Evolutionary conservation across 30 jellyfish, hydroid and myxozoan species (phyloP).

Genomic region (Catostylus mosaicus): DNA sequence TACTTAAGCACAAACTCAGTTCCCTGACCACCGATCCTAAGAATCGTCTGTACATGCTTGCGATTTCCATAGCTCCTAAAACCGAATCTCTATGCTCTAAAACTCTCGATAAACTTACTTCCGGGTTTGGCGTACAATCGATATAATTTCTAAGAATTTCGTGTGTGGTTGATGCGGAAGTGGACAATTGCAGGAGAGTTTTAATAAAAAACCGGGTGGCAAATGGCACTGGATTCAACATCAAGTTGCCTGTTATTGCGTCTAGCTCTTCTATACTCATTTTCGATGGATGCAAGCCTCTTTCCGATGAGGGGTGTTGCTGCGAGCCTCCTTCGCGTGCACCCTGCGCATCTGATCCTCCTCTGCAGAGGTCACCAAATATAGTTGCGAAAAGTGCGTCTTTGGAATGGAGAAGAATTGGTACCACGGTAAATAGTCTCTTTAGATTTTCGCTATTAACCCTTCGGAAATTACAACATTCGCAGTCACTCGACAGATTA

Average conservation of each 20-base stretch:
- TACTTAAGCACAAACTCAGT: conserved; percentile 72
- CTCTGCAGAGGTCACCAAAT: neutral
- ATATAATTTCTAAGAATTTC: conserved; percentile 1
- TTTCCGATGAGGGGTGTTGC: neutral
- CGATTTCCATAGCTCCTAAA: neutral
- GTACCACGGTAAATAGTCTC: neutral
- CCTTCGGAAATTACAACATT: neutral
- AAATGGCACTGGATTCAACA: conserved; percentile 39
- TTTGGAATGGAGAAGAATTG: neutral
- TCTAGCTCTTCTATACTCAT: conserved; percentile 23
- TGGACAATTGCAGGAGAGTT: conserved; percentile 9
- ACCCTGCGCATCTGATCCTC: neutral
- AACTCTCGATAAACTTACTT: neutral
- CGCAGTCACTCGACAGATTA: neutral
- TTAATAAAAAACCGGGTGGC: conserved; percentile 11
- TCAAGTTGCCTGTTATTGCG: neutral
- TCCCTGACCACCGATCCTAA: conserved; percentile 87
- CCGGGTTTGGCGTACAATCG: conserved; percentile 2
- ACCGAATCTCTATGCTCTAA: neutral
- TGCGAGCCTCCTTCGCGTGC: neutral
- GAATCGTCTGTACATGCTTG: conserved; percentile 64
- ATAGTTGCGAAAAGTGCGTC: conserved; percentile 20
- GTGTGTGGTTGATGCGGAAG: neutral
- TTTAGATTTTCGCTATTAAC: neutral
- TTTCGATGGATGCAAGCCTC: neutral